Evolutionary conservation across 2,113 vertebrate species (phyloP).

Genomic region (Aix galericulata): DNA sequence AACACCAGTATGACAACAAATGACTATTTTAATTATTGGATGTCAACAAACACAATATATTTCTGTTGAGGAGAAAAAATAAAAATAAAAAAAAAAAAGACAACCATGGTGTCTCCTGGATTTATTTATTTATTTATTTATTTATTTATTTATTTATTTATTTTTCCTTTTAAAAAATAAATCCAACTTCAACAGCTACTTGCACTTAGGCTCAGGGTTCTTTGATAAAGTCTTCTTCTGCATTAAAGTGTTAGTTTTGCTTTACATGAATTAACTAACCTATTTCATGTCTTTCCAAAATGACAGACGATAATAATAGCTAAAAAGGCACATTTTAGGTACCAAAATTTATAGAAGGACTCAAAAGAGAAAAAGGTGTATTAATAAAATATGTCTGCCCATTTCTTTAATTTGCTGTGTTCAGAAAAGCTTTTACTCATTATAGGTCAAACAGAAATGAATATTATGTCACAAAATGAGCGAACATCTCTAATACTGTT

Average conservation of each 20-base stretch:
- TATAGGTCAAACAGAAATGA: not conserved
- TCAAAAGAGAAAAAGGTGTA: not conserved
- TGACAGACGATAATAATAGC: not conserved
- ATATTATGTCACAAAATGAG: not conserved
- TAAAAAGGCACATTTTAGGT: not conserved
- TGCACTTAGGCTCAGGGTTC: not conserved
- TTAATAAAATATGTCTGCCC: not conserved
- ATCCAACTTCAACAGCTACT: not conserved
- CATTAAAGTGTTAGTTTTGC: not conserved
- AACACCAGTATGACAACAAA: not conserved
- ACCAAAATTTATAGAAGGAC: not conserved
- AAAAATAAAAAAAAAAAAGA: not conserved
- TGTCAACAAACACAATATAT: accelerated
- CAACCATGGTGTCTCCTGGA: not conserved
- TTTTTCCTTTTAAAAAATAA: not conserved
- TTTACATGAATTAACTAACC: not conserved
- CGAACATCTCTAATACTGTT: not conserved
- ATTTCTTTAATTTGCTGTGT: not conserved
- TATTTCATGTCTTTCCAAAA: not conserved
- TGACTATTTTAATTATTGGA: not conserved
- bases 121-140: not conserved
- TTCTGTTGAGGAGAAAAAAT: not conserved
- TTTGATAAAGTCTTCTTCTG: not conserved
- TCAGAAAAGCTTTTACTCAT: not conserved
- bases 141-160: too few species aligned